Base-by-base conservation (phyloP, 2,888 invertebrate genomes). In the Ectropis crepuscularia region DNA sequence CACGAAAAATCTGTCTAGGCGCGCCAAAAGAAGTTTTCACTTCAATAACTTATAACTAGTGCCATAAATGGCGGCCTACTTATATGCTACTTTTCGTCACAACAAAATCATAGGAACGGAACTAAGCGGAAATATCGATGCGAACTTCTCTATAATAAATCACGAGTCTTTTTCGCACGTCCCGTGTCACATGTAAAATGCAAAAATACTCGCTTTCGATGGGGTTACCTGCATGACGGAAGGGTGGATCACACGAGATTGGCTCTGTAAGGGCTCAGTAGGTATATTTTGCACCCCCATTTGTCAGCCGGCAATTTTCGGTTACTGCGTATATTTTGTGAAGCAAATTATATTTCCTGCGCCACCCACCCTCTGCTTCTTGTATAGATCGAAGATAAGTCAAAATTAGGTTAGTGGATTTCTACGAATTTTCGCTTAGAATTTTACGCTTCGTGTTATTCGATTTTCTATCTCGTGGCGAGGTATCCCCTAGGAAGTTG, bases 241-340 rank as follows among this genome's bases (percentile, higher is more conserved):
- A 55, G 65, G 51, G 12, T 49, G 64, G 38, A 9, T 37, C 11
- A 53, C 10, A 10, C 39, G 41, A 7, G 41, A 67, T 64, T 57
- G 61, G 60, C 46, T 28, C 16, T 28, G 16, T 28, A 28, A 28
- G 37, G 16, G 16, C 16, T 28, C 16, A 57, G 48, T n/a, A n/a
- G n/a, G n/a, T 59, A 53, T 60, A 47, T 63, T 68, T 49, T 55
- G 47, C 39, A 47, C 50, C 59, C 58, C 61, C 54, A 63, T 70
- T 66, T 61, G 64, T 65, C 61, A 62, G 42, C 11, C 50, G 53
- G 41, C 53, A 54, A 61, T 64, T 54, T 12, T 57, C 50, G 45
- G 59, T 46, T 41, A 53, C 36, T 51, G 28, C 39, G 53, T 42
- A 46, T 28, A 5, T 57, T 42, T 39, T 49, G 1, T 7, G n/a